A percentile compares a stretch with the other conserved stretches of the same genome.
Conservation (phyloP, 1,140 invertebrate genomes). For the Lepidurus apus region DNA sequence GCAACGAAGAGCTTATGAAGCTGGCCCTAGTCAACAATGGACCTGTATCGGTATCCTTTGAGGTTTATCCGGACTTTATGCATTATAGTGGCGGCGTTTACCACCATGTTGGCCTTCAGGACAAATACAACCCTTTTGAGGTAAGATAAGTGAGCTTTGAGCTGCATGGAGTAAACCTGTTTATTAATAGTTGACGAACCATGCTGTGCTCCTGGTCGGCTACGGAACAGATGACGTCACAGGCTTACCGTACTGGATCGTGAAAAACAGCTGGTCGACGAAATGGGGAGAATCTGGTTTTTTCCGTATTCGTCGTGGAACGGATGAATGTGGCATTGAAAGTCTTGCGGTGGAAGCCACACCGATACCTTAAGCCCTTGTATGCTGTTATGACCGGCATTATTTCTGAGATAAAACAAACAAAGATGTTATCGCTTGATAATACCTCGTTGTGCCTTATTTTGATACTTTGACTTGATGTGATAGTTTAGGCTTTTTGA, state of each 20-base stretch:
- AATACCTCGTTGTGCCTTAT: neutral
- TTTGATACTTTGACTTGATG: neutral
- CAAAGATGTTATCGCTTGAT: neutral
- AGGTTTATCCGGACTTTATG: conserved; percentile 49
- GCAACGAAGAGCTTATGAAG: conserved; percentile 52
- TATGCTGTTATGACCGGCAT: neutral
- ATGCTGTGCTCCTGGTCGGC: conserved; percentile 51
- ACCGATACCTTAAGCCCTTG: conserved; percentile 37
- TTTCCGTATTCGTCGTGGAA: conserved; percentile 50
- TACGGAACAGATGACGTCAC: conserved; percentile 47
- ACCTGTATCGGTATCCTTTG: conserved; percentile 51
- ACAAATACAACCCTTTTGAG: conserved; percentile 46
- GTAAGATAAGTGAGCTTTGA: conserved; percentile 30
- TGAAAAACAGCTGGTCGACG: conserved; percentile 53
- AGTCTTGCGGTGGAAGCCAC: conserved; percentile 42
- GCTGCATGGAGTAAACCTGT: neutral
- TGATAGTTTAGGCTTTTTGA: neutral
- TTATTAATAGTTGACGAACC: conserved; percentile 44
- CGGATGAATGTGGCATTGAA: conserved; percentile 50
- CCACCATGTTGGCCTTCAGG: conserved; percentile 41
- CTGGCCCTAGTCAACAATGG: conserved; percentile 49
- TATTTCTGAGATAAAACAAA: neutral
- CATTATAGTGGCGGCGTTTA: conserved; percentile 48
- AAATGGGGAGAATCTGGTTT: conserved; percentile 53
- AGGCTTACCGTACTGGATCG: conserved; percentile 46